These are phyloP conservation scores for Drosophila seguyi DNA, from an alignment of 1,140 invertebrate genomes.

Conservation along the genomic window DNA sequence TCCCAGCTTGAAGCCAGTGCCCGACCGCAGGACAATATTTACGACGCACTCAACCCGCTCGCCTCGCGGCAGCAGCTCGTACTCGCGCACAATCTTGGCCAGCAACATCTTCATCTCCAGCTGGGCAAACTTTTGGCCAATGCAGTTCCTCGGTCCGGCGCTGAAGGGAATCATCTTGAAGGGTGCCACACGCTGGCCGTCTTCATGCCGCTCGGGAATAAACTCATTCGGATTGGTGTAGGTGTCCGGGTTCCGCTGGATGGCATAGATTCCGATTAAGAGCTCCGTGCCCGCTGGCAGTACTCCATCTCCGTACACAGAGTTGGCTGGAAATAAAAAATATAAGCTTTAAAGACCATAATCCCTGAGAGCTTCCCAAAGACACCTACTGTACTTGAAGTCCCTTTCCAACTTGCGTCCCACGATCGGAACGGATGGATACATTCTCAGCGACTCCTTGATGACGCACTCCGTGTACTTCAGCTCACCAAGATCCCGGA, in stretches of 20 bases:
- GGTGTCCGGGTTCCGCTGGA: slow-evolving; percentile 11
- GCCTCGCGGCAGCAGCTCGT: slow-evolving; percentile 85
- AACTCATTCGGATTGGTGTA: slow-evolving; percentile 84
- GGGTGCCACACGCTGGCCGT: slow-evolving; percentile 80
- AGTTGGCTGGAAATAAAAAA: slow-evolving; percentile 42
- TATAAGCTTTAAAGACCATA: no score
- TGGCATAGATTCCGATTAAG: slow-evolving; percentile 72
- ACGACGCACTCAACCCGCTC: slow-evolving; percentile 52
- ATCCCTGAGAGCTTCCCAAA: background rate
- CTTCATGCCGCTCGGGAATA: slow-evolving; percentile 88
- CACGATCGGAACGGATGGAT: slow-evolving; percentile 87
- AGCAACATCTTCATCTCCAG: slow-evolving; percentile 80
- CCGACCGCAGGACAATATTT: slow-evolving; percentile 71
- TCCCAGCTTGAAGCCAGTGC: slow-evolving; percentile 68
- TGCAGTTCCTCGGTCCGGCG: slow-evolving; percentile 90
- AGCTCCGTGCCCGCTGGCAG: slow-evolving; percentile 70
- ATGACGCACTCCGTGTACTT: slow-evolving; percentile 90
- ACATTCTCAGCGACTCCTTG: slow-evolving; percentile 90
- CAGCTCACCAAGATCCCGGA: slow-evolving; percentile 87
- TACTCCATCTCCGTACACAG: slow-evolving; percentile 39
- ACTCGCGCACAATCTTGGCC: slow-evolving; percentile 75
- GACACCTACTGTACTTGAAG: slow-evolving; percentile 71
- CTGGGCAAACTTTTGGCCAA: slow-evolving; percentile 86
- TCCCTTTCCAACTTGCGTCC: slow-evolving; percentile 89
- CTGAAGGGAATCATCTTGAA: slow-evolving; percentile 90